A percentile compares a stretch with the other conserved stretches of the same genome.
These are phyloP conservation scores for Xiphophorus birchmanni DNA, from an alignment of 2,797 vertebrate species.

Conservation along the genomic window DNA sequence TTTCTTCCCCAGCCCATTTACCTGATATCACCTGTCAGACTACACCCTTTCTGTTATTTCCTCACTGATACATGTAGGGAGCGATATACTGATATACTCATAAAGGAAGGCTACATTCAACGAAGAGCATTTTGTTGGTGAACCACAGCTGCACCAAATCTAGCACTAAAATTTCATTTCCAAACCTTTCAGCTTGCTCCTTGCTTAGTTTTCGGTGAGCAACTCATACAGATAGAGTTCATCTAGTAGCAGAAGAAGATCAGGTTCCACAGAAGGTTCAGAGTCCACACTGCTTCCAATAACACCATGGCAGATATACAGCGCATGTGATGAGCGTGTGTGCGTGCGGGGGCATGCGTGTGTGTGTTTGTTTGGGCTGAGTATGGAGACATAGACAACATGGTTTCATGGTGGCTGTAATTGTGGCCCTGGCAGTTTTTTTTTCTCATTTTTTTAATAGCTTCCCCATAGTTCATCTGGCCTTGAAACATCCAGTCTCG, in stretches of 20 bases:
- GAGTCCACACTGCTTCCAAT: background rate
- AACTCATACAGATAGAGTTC: background rate
- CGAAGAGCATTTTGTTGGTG: background rate
- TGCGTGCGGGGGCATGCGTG: background rate
- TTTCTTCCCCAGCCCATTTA: conserved; percentile 32
- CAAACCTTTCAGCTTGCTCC: background rate
- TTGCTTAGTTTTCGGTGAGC: background rate
- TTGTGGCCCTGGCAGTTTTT: conserved; percentile 58
- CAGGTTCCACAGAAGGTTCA: conserved; percentile 1
- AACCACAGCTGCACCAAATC: background rate
- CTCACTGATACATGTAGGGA: conserved; percentile 18
- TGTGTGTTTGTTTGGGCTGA: background rate
- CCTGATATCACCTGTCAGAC: conserved; percentile 51
- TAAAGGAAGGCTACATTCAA: background rate
- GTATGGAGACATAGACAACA: conserved; percentile 10
- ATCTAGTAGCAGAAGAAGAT: background rate
- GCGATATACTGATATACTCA: background rate
- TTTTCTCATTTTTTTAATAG: conserved; percentile 51
- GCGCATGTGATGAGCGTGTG: background rate
- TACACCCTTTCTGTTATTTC: conserved; percentile 10
- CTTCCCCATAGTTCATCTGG: conserved; percentile 66
- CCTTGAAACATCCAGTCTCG: conserved; percentile 65
- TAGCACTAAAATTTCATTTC: background rate
- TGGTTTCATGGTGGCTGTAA: conserved; percentile 48
- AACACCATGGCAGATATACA: background rate